These are phyloP conservation scores for Gymnobelideus leadbeateri DNA, from an alignment of 2,113 vertebrate genomes.

Conservation along the genomic window DNA sequence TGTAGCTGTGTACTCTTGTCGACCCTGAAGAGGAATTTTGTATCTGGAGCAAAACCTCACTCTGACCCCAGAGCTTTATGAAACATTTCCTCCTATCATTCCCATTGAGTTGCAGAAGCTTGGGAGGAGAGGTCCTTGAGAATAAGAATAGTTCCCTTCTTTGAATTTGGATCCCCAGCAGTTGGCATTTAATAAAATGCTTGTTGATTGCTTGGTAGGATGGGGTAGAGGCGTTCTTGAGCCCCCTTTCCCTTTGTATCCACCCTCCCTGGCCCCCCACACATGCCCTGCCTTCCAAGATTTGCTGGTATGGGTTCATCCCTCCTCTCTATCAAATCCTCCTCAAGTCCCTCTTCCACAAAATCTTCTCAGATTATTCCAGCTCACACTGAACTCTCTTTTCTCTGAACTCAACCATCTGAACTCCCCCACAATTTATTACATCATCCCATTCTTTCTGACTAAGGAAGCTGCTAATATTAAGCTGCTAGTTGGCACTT, in stretches of 20 bases:
- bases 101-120: background rate
- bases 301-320: background rate
- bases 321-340: conserved; percentile 3
- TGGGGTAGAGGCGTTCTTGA: background rate
- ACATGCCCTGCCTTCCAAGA: background rate
- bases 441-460: conserved; percentile 3
- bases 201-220: background rate
- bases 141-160: background rate
- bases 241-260: background rate
- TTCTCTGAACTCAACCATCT: conserved; percentile 1
- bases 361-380: background rate
- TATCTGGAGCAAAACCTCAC: background rate
- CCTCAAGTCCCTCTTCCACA: background rate
- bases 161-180: background rate
- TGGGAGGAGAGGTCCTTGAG: background rate
- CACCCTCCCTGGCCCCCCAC: background rate
- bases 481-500: background rate
- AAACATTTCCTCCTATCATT: background rate
- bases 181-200: background rate
- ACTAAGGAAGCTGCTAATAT: conserved; percentile 9
- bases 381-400: conserved; percentile 1
- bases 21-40: background rate
- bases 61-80: background rate
- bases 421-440: background rate
- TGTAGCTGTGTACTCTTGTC: background rate